Evolutionary conservation across 1,140 invertebrate genomes (phyloP).

Genomic region (Coptotermes formosanus): DNA sequence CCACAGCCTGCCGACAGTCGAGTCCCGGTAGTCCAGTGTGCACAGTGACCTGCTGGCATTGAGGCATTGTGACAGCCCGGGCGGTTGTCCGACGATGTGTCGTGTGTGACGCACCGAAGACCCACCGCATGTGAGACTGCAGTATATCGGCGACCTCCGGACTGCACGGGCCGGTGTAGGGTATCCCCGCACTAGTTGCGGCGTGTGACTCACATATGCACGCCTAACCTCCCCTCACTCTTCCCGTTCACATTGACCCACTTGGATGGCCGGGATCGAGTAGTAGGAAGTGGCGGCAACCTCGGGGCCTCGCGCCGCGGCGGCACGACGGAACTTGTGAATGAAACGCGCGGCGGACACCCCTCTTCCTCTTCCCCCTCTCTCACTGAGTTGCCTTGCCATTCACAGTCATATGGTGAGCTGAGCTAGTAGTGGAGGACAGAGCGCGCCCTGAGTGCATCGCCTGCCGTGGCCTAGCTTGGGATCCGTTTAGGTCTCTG

Average conservation of each 20-base stretch:
- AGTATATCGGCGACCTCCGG: neutral
- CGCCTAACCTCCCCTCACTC: neutral
- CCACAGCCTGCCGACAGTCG: too few relatives aligned
- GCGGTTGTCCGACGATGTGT: too few relatives aligned
- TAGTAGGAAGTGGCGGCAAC: neutral
- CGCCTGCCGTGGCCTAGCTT: neutral
- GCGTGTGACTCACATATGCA: conserved; percentile 9
- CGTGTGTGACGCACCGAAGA: too few relatives aligned
- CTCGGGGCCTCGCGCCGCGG: conserved; percentile 11
- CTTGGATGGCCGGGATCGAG: conserved; percentile 1
- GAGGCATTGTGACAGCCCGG: too few relatives aligned
- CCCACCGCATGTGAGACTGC: too few relatives aligned
- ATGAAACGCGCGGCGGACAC: neutral
- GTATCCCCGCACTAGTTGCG: neutral
- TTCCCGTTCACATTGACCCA: conserved; percentile 1
- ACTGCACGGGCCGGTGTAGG: neutral
- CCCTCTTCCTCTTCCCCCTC: neutral
- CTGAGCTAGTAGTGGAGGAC: neutral
- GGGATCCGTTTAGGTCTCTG: conserved; percentile 4
- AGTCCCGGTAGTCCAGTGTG: too few relatives aligned
- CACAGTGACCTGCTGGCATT: too few relatives aligned
- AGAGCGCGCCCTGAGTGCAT: neutral
- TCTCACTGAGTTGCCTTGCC: neutral
- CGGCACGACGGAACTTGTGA: conserved; percentile 11
- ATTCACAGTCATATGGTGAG: neutral